phyloP scores from a whole-genome alignment of 2,113 vertebrate species.

The Chionomys nivalis region DNA sequence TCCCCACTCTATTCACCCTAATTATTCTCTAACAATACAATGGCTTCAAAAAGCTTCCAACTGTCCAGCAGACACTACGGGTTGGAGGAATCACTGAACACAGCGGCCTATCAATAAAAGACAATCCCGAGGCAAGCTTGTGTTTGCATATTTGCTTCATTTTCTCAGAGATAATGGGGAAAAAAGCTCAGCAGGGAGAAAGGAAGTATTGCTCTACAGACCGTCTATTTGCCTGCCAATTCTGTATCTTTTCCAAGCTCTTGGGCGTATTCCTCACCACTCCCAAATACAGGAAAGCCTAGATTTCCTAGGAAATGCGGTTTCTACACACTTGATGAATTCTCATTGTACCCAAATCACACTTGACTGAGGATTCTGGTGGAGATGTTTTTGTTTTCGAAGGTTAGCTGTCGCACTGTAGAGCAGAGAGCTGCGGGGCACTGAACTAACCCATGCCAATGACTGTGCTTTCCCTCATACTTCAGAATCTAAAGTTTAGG shows the following conservation, averaged over 20 bases:
- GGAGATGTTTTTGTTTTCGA: conserved; percentile 5
- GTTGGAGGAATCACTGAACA: conserved; percentile 69
- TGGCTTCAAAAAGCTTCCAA: conserved; percentile 77
- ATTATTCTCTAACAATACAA: conserved; percentile 79
- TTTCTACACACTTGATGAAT: conserved; percentile 65
- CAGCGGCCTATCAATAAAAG: conserved; percentile 64
- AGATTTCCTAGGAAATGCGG: conserved; percentile 66
- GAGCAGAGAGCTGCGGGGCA: neutral
- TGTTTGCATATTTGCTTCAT: conserved; percentile 66
- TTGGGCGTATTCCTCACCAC: conserved; percentile 66
- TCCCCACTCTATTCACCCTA: conserved; percentile 78
- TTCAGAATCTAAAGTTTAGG: neutral
- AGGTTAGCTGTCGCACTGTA: conserved; percentile 26
- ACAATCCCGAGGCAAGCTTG: conserved; percentile 68
- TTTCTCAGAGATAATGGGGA: conserved; percentile 67
- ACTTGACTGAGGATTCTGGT: conserved; percentile 40
- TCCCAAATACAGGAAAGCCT: conserved; percentile 60
- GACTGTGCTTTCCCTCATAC: conserved; percentile 1
- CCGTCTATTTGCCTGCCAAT: conserved; percentile 63
- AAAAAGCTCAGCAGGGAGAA: conserved; percentile 63
- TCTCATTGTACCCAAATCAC: conserved; percentile 54
- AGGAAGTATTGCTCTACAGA: conserved; percentile 70
- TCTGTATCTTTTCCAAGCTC: conserved; percentile 59
- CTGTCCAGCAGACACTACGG: conserved; percentile 69
- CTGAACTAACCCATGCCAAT: neutral